Percentiles rank a stretch among this genome's conserved stretches.
Evolutionary conservation across 2,113 vertebrate species (phyloP).

Genomic region (Pteropus alecto): DNA sequence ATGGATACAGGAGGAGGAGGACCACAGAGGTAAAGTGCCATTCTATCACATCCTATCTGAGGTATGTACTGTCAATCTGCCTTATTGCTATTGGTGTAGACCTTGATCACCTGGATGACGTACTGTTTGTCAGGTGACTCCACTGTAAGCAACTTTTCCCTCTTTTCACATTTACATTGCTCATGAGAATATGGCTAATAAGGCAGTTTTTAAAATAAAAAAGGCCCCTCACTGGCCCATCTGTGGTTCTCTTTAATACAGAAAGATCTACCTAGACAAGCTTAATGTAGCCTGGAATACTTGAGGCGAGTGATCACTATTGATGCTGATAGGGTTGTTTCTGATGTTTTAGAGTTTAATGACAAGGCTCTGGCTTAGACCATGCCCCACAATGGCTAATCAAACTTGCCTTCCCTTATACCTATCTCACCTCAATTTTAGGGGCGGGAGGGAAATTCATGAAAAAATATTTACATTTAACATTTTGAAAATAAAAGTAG

Average conservation of each 20-base stretch:
- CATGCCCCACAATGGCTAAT: neutral
- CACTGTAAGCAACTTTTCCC: neutral
- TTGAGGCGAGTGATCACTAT: neutral
- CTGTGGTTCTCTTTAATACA: neutral
- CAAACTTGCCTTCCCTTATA: neutral
- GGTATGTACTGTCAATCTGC: accelerated
- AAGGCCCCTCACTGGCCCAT: neutral
- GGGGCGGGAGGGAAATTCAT: neutral
- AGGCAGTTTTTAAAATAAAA: neutral
- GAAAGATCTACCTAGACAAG: too few species aligned
- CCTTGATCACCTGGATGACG: neutral
- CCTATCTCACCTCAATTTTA: neutral
- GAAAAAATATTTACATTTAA: neutral
- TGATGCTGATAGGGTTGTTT: neutral
- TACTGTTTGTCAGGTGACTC: neutral
- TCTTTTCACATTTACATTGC: neutral
- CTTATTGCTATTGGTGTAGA: accelerated
- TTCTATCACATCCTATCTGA: neutral
- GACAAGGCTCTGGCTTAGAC: neutral
- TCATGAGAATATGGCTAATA: neutral
- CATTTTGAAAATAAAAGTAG: neutral
- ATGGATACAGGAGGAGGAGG: accelerated
- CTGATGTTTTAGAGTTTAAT: neutral
- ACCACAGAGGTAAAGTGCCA: neutral
- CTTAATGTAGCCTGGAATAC: neutral